phyloP scores from a whole-genome alignment of 2,113 vertebrate genomes.

The Sterna hirundo region DNA sequence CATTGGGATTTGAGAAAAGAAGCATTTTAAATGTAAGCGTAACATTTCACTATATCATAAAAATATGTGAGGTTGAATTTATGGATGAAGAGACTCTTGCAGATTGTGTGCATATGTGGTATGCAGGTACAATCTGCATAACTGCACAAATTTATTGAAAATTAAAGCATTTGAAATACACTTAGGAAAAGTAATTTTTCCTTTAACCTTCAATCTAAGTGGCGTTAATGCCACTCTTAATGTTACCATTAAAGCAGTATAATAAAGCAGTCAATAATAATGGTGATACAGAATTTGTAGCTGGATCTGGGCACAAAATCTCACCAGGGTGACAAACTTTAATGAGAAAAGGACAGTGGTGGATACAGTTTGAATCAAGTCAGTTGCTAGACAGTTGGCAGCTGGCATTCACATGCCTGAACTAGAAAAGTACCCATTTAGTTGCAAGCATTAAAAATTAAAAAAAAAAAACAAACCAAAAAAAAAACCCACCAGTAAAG shows the following conservation, averaged over 20 bases:
- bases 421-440: fast-evolving
- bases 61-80: background rate
- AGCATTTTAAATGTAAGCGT: fast-evolving
- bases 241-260: background rate
- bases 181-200: fast-evolving
- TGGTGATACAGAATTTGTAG: background rate
- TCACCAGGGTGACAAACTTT: background rate
- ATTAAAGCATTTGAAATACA: background rate
- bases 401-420: background rate
- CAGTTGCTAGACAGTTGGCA: background rate
- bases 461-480: background rate
- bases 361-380: background rate
- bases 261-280: background rate
- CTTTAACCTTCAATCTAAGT: background rate
- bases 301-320: background rate
- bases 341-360: background rate
- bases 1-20: background rate
- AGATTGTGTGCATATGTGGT: background rate
- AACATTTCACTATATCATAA: background rate
- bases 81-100: fast-evolving
- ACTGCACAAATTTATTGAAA: background rate
- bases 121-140: background rate
- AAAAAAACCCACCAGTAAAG: background rate
- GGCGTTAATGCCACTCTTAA: background rate
- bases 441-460: background rate